Evolutionary conservation across 2,797 vertebrate genomes (phyloP).

Genomic region (Scolopax rusticola): DNA sequence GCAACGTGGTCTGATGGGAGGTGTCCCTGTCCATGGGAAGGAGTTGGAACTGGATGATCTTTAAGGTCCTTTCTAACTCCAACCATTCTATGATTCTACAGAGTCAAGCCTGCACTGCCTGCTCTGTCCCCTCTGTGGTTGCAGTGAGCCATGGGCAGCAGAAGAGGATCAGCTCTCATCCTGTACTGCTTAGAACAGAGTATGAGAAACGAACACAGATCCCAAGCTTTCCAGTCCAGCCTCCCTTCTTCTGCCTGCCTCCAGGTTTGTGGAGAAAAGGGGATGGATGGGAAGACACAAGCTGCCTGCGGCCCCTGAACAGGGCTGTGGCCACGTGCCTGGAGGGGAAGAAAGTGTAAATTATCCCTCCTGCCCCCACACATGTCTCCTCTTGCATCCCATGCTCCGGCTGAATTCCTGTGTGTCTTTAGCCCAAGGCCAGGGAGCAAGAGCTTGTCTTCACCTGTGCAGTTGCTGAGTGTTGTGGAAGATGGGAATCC

Average conservation of each 20-base stretch:
- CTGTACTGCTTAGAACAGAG: background rate
- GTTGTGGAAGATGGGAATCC: background rate
- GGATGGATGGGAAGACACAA: background rate
- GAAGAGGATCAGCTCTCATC: background rate
- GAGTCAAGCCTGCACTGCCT: background rate
- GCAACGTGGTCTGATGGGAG: background rate
- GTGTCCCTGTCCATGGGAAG: background rate
- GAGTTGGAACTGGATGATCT: background rate
- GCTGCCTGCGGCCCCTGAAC: background rate
- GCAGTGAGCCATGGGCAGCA: accelerated
- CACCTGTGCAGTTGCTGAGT: background rate
- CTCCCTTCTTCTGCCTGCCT: background rate
- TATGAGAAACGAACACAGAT: accelerated
- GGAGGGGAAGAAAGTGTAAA: background rate
- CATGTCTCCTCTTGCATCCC: background rate
- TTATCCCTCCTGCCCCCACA: background rate
- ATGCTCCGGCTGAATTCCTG: background rate
- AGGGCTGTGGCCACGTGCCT: background rate
- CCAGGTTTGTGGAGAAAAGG: background rate
- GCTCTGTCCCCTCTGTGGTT: background rate
- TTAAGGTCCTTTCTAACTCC: background rate
- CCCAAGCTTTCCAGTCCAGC: background rate
- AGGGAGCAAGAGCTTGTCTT: background rate
- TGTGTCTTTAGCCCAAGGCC: background rate
- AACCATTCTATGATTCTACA: background rate